Base-by-base conservation (phyloP, 2,113 vertebrate species). In the Scopus umbretta region DNA sequence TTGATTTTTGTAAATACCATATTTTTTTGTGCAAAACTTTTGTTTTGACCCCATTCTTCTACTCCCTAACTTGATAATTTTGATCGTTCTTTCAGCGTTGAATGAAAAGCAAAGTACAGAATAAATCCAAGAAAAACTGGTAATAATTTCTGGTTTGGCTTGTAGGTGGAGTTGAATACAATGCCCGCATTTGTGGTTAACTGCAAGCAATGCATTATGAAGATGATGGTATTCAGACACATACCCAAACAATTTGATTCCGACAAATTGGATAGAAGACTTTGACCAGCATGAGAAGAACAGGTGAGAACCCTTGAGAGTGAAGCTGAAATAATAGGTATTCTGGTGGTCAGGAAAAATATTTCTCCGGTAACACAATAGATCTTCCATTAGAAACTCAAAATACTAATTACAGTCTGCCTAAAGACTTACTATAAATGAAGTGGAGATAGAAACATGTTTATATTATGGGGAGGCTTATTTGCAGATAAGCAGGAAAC, bases 401-500 rank as follows among this genome's bases (percentile, higher is more conserved):
- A 94, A 80, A 81, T 96, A 93, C 95, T 97, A 95, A 96, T 97
- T 91, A 80, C 93, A 90, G 88, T 90, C 92, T 97, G 96, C 86
- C 87, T 92, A 92, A 91, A 81, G 92, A 92, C 85, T 93, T 94
- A 72, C 95, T 96, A 86, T 75, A 95, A 90, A 95, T 96, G 93
- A 95, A 94, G 43, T 87, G 85, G 72, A 97, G 95, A 95, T 74
- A 86, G 59, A 96, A 97, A 96, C 74, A 93, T 95, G 62, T 94
- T 97, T 93, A 90, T 90, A 88, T 97, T 95, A 70, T 53, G 49
- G 79, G 86, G 61, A 92, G 61, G 74, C 59, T 90, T 92, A 94
- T 78, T 96, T 97, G 90, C 81, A 96, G 81, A 94, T 80, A 94
- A 84, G 87, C 65, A 86, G 85, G 55, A 93, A 95, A 94, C 53